A percentile compares a stretch with the other conserved stretches of the same genome.
phyloP scores from a whole-genome alignment of 2,888 invertebrate species.

The Netelia inedita region DNA sequence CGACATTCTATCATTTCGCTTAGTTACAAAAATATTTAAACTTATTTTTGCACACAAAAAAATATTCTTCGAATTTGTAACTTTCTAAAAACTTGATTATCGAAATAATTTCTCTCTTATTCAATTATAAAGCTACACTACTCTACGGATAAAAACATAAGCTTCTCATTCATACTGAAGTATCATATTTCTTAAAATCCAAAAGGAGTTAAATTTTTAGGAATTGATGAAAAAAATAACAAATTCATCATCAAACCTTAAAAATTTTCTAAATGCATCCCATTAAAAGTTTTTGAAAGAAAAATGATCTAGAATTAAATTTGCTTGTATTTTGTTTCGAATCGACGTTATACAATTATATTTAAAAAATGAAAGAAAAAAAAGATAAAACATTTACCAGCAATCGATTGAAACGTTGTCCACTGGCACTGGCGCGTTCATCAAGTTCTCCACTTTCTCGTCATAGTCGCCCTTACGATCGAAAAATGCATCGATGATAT shows the following conservation, averaged over 20 bases:
- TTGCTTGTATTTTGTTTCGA: too few relatives aligned
- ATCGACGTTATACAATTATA: neutral
- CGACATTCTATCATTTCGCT: too few relatives aligned
- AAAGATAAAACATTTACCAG: constrained; percentile 49
- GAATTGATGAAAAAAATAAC: neutral
- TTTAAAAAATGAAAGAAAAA: neutral
- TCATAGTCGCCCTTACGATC: constrained; percentile 67
- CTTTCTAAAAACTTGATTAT: too few relatives aligned
- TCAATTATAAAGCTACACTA: too few relatives aligned
- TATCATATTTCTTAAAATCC: too few relatives aligned
- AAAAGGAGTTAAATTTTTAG: neutral
- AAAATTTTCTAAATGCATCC: neutral
- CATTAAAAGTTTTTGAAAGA: neutral
- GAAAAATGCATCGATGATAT: constrained; percentile 63
- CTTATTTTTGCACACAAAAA: too few relatives aligned
- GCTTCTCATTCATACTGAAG: too few relatives aligned
- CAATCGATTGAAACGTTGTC: constrained; percentile 55
- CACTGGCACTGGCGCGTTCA: constrained; percentile 63
- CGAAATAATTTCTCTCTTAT: too few relatives aligned
- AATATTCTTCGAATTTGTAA: too few relatives aligned
- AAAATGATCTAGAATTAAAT: neutral
- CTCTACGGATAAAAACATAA: too few relatives aligned
- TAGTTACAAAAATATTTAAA: too few relatives aligned
- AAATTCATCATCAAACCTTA: neutral
- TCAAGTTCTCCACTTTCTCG: constrained; percentile 69